Conservation (phyloP, 2,113 vertebrate genomes). For the Carassius gibelio region DNA sequence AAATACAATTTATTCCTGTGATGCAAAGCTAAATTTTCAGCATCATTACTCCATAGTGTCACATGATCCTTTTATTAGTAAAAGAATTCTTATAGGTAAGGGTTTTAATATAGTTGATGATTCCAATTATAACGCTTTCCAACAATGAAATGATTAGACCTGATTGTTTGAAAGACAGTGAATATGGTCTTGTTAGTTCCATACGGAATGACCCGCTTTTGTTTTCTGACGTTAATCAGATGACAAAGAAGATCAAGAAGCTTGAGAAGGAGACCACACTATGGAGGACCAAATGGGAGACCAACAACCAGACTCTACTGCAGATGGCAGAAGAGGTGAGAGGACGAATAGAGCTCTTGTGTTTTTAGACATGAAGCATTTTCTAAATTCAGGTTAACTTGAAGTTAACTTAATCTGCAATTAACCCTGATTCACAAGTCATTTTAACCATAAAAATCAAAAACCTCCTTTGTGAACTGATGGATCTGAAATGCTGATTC, state of each 20-base stretch:
- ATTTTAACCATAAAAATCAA: no score
- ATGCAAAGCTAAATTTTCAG: not conserved
- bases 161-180: not conserved
- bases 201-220: not conserved
- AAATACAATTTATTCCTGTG: not conserved
- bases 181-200: not conserved
- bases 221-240: slow-evolving; percentile 72
- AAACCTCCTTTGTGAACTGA: no score
- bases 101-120: not conserved
- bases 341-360: not conserved
- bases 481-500: no score
- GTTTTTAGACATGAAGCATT: not conserved
- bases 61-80: no score
- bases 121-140: not conserved
- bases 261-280: slow-evolving; percentile 96
- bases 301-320: slow-evolving; percentile 95
- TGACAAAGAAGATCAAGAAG: slow-evolving; percentile 99
- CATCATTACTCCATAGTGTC: not conserved
- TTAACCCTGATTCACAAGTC: no score
- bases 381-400: not conserved
- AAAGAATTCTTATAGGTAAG: not conserved
- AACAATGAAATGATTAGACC: not conserved
- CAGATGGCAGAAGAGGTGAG: slow-evolving; percentile 99
- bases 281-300: slow-evolving; percentile 98
- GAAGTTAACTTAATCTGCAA: no score